A percentile compares a stretch with the other conserved stretches of the same genome.
These are phyloP conservation scores for Steatocranus sp. DNA, from an alignment of 2,797 vertebrate genomes.

Conservation along the genomic window DNA sequence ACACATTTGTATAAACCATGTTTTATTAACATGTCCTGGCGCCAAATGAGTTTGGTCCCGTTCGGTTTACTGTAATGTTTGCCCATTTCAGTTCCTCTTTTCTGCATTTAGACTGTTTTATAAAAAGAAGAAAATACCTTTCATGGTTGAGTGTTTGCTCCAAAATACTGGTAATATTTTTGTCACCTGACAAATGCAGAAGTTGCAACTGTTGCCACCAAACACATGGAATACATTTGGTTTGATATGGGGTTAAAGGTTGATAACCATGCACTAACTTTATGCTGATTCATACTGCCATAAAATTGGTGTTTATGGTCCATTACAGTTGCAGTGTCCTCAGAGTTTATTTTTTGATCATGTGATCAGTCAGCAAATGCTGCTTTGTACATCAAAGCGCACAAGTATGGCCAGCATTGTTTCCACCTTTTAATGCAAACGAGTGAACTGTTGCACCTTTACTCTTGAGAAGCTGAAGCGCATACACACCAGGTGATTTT, in stretches of 20 bases:
- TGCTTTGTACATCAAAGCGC: neutral
- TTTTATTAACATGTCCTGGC: neutral
- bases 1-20: neutral
- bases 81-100: neutral
- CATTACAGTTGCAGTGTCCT: constrained; percentile 18
- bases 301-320: constrained; percentile 56
- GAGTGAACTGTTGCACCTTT: neutral
- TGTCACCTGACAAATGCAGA: neutral
- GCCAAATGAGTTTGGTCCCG: neutral
- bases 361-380: neutral
- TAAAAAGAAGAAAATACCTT: neutral
- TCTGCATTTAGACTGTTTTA: neutral
- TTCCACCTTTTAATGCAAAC: neutral
- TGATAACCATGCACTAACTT: constrained; percentile 18
- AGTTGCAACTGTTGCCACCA: neutral
- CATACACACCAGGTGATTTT: constrained; percentile 1
- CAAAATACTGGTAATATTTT: neutral
- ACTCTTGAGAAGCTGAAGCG: neutral
- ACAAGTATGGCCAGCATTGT: neutral
- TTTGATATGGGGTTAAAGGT: constrained; percentile 52
- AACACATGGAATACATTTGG: neutral
- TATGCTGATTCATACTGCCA: constrained; percentile 35
- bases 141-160: neutral
- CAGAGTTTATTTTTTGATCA: neutral
- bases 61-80: neutral